These are phyloP conservation scores for Plectus sambesii DNA, from an alignment of 1,140 invertebrate species.

Conservation along the genomic window DNA sequence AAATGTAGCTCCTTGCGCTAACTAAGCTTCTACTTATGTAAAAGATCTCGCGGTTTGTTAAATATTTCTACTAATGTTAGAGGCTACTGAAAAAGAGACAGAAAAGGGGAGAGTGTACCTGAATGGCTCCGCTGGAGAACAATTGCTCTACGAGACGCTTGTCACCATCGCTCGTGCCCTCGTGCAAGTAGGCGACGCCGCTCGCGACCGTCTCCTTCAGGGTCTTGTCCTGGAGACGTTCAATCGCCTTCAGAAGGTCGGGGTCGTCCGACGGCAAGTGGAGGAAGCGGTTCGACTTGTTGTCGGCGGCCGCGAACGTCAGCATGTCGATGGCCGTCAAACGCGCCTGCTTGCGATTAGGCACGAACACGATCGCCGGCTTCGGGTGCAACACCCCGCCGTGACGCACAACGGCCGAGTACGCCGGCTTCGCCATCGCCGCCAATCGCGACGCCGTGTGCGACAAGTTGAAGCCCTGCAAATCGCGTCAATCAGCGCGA, in stretches of 20 bases:
- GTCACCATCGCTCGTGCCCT: constrained; percentile 73
- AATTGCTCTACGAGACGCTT: constrained; percentile 77
- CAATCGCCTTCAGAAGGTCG: constrained; percentile 71
- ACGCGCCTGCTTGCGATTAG: constrained; percentile 78
- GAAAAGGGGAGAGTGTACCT: constrained; percentile 48
- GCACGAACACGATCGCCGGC: constrained; percentile 91
- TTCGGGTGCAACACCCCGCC: constrained; percentile 60
- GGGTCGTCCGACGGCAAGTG: constrained; percentile 64
- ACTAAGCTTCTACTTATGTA: too few species aligned
- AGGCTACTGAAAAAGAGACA: neutral
- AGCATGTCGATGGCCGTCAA: constrained; percentile 86
- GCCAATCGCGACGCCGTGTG: constrained; percentile 87
- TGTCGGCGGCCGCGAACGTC: constrained; percentile 78
- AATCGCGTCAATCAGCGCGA: constrained; percentile 8
- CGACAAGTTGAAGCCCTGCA: constrained; percentile 83
- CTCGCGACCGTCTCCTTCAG: constrained; percentile 64
- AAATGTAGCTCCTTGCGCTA: too few species aligned
- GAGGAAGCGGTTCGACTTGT: constrained; percentile 69
- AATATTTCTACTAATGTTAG: constrained; percentile 7
- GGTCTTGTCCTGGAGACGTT: constrained; percentile 69
- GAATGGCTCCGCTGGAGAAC: constrained; percentile 81
- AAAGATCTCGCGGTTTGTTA: too few species aligned
- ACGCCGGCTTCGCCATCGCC: constrained; percentile 93
- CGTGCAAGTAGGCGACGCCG: constrained; percentile 93
- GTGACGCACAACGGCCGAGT: constrained; percentile 78